Base-by-base conservation (phyloP, 1,140 invertebrate genomes). In the Drosophila sturtevanti region DNA sequence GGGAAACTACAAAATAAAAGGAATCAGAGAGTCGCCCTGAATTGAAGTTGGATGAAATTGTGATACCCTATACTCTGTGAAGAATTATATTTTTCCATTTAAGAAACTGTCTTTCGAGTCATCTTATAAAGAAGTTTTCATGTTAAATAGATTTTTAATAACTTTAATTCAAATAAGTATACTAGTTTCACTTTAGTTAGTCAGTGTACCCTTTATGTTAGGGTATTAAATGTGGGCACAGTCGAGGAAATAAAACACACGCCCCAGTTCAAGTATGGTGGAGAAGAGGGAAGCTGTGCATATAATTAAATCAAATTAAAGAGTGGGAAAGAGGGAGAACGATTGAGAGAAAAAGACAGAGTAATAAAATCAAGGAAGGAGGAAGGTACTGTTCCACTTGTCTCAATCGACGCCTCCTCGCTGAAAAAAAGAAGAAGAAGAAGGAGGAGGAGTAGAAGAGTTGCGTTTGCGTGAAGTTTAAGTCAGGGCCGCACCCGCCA, bases 261-360 rank as follows among this genome's bases (percentile, higher is more conserved):
- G 84, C 58, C 71, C 78, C 34, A 38, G 63, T 62, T 24, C 41
- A 70, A 77, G 44, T 18, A 68, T 61, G 61, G 76, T n/a, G 34
- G 35, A 61, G 59, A 16, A 64, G 64, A 61, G 41, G 65, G 24
- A 59, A 59, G 60, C 64, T 76, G 84, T 27, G 84, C 84, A 89
- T 89, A 89, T 89, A 89, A 89, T 89, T 89, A 89, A 89, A 89
- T 89, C 79, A 80, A 89, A 89, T 89, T 89, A 89, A 89, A 84
- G 16, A 58, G 31, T 66, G 68, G 48, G 24, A 62, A 75, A 51
- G 35, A 76, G 72, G 63, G 54, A 63, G 55, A 62, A 41, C 18
- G 1, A 9, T 54, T 63, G 68, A 72, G 51, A 48, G 67, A 37
- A 37, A 76, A 67, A 69, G 54, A 63, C n/a, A 62, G 51, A 63